phyloP scores from a whole-genome alignment of 2,797 vertebrate genomes.

The Parotocinclus haroldoi region DNA sequence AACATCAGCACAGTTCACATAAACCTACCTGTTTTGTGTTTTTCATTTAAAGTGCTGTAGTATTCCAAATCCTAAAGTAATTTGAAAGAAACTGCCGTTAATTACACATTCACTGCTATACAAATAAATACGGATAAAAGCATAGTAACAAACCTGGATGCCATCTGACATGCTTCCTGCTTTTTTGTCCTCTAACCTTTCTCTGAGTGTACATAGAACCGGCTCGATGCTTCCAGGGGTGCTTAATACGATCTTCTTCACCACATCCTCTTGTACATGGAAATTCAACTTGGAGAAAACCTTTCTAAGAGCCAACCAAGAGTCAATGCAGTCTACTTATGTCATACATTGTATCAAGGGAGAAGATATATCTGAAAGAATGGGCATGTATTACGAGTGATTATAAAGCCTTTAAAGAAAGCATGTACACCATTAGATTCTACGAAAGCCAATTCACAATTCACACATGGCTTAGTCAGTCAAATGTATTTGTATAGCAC shows the following conservation, averaged over 20 bases:
- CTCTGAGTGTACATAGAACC: conserved; percentile 63
- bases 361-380: too few relatives aligned
- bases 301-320: conserved; percentile 63
- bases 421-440: too few relatives aligned
- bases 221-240: conserved; percentile 66
- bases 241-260: conserved; percentile 66
- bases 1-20: not conserved
- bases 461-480: too few relatives aligned
- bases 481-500: too few relatives aligned
- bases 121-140: conserved; percentile 14
- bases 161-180: conserved; percentile 38
- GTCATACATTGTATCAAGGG: too few relatives aligned
- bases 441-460: too few relatives aligned
- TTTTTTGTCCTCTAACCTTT: conserved; percentile 67
- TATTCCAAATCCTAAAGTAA: conserved; percentile 66
- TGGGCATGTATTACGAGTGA: too few relatives aligned
- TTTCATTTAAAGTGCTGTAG: conserved; percentile 62
- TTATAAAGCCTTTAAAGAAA: too few relatives aligned
- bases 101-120: not conserved
- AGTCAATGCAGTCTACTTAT: not conserved
- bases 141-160: conserved; percentile 33
- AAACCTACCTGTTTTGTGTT: conserved; percentile 59
- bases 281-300: conserved; percentile 76
- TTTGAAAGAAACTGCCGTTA: conserved; percentile 18
- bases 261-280: conserved; percentile 64